These are phyloP conservation scores for Drosophila putrida DNA, from an alignment of 2,888 invertebrate genomes.

Conservation along the genomic window DNA sequence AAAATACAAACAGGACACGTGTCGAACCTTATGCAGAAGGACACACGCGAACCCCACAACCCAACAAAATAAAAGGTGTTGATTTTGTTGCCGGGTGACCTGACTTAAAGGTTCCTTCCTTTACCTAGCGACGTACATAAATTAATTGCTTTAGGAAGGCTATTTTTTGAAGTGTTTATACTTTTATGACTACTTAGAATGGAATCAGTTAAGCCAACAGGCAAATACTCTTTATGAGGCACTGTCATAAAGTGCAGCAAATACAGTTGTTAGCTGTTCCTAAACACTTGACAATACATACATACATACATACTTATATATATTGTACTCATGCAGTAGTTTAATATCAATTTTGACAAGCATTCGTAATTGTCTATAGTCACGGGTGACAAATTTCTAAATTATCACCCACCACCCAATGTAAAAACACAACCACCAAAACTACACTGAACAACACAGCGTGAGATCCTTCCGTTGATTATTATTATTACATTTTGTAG, in stretches of 20 bases:
- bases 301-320: no score
- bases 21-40: constrained; percentile 46
- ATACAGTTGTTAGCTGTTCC: not conserved
- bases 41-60: constrained; percentile 18
- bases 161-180: constrained; percentile 40
- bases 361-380: constrained; percentile 53
- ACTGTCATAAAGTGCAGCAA: constrained; percentile 49
- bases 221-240: constrained; percentile 36
- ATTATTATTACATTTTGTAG: not conserved
- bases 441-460: constrained; percentile 31
- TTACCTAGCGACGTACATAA: constrained; percentile 7
- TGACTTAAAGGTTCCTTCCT: constrained; percentile 16
- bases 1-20: constrained; percentile 63
- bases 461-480: constrained; percentile 49
- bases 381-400: constrained; percentile 61
- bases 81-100: constrained; percentile 55
- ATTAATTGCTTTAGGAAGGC: constrained; percentile 55
- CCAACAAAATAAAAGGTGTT: constrained; percentile 66
- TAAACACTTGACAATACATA: not conserved
- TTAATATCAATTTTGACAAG: constrained; percentile 41
- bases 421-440: constrained; percentile 7
- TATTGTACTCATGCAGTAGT: constrained; percentile 10
- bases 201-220: constrained; percentile 42
- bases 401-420: constrained; percentile 48
- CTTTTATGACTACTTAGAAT: constrained; percentile 59